Base-by-base conservation (phyloP, 1,140 invertebrate genomes). In the Lysiphlebus fabarum region DNA sequence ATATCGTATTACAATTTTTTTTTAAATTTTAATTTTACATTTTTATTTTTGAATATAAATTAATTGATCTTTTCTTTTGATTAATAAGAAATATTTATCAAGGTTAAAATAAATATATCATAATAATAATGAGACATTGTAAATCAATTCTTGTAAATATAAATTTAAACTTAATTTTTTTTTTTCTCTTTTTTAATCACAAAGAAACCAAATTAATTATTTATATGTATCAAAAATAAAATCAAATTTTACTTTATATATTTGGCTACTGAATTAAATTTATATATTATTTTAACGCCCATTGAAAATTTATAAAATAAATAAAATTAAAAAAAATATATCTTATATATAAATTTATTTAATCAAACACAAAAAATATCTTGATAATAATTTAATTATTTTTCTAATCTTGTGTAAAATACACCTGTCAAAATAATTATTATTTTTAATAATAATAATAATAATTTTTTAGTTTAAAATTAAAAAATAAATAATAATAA, bases 31-130 rank as follows among this genome's bases (percentile, higher is more conserved):
- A 8, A 10, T 44, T 34, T 51, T 36, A 9, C 11, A 33, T 51
- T 36, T 12, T 51, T 37, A 36, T 34, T 51, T 51, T 51, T n/a
- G 38, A 12, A 34, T n/a, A 11, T 12, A 36, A 51, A 34, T 51
- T 51, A 51, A 51, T 51, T 51, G 49, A 51, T 51, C 49, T 51
- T 49, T 37, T 51, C 49, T 33, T 51, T 51, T 51, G 49, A 51
- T 51, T 51, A 51, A 51, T 51, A 51, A 51, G 49, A 38, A 26
- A 26, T 26, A 26, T 26, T 26, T 4, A 26, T 26, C 17, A 26
- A 26, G 17, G 17, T 26, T 26, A 26, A 26, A 26, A 26, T 26
- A 26, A 26, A 26, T 26, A 26, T 26, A 40, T 8, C 2, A 40
- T 8, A 5, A 40, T 40, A 6, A 10, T 8, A 34, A 34, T 17